Conservation (phyloP, 2,113 vertebrate genomes). For the Eurypyga helias region DNA sequence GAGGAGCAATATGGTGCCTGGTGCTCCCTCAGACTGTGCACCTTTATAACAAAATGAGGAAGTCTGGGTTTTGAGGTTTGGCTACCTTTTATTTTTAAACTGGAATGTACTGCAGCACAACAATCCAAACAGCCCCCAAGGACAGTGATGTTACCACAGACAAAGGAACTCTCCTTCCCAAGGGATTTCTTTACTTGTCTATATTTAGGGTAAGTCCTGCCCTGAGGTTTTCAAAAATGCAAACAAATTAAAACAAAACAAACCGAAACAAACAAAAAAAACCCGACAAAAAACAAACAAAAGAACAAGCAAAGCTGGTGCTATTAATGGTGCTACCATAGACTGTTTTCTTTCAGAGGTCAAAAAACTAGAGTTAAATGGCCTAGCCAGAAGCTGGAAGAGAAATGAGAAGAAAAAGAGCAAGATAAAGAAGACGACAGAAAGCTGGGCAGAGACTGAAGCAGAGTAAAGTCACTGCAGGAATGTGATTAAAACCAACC, state of each 20-base stretch:
- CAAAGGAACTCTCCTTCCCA: not conserved
- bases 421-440: not conserved
- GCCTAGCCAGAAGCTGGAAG: not conserved
- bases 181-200: not conserved
- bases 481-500: not conserved
- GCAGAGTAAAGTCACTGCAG: not conserved
- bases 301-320: not conserved
- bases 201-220: not conserved
- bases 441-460: not conserved
- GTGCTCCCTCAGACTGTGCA: not conserved
- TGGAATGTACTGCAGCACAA: not conserved
- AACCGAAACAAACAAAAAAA: not conserved
- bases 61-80: not conserved
- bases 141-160: not conserved
- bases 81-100: not conserved
- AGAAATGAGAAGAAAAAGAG: not conserved
- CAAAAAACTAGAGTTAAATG: not conserved
- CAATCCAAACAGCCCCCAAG: not conserved
- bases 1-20: not conserved
- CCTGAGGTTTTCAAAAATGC: not conserved
- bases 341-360: not conserved
- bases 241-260: not conserved
- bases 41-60: not conserved
- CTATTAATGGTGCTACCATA: not conserved
- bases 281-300: too few species aligned